Evolutionary conservation across 92 coral and sea anemone genomes (phyloP).

Genomic region (Actinostola sp.): DNA sequence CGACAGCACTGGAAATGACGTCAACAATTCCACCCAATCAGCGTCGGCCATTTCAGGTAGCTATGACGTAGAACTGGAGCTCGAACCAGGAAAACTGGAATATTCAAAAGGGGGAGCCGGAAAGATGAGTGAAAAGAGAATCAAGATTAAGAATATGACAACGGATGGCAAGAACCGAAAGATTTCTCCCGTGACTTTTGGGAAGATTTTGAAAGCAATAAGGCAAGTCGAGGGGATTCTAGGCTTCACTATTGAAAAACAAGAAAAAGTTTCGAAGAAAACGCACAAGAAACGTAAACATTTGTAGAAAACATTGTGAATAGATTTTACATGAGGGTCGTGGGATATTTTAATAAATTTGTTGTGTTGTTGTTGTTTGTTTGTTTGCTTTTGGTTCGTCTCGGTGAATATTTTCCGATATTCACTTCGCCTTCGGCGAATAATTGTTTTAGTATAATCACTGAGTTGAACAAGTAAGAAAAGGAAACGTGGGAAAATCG

Average conservation of each 20-base stretch:
- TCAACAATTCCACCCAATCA: conserved; percentile 17
- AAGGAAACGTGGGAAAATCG: too few relatives aligned
- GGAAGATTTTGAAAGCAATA: conserved; percentile 28
- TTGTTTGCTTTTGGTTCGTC: too few relatives aligned
- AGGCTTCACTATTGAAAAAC: conserved; percentile 39
- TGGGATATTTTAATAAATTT: too few relatives aligned
- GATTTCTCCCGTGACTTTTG: conserved; percentile 10
- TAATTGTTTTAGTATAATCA: too few relatives aligned
- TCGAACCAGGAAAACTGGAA: conserved; percentile 32
- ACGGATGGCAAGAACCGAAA: conserved; percentile 10
- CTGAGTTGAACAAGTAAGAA: too few relatives aligned
- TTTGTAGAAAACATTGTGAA: too few relatives aligned
- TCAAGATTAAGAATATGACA: conserved; percentile 25
- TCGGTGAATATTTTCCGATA: too few relatives aligned
- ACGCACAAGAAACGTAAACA: too few relatives aligned
- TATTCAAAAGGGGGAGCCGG: conserved; percentile 14
- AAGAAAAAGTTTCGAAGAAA: conserved; percentile 5
- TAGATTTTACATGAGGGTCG: too few relatives aligned
- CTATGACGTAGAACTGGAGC: conserved; percentile 37
- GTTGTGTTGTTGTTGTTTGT: too few relatives aligned
- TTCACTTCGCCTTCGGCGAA: too few relatives aligned
- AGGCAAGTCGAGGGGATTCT: conserved; percentile 34
- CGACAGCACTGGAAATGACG: conserved; percentile 13
- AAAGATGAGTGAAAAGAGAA: conserved; percentile 19
- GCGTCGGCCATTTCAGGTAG: conserved; percentile 30